Percentiles rank a stretch among this genome's conserved stretches.
Evolutionary conservation across 2,888 invertebrate genomes (phyloP).

Genomic region (Crossocerus cetratus): DNA sequence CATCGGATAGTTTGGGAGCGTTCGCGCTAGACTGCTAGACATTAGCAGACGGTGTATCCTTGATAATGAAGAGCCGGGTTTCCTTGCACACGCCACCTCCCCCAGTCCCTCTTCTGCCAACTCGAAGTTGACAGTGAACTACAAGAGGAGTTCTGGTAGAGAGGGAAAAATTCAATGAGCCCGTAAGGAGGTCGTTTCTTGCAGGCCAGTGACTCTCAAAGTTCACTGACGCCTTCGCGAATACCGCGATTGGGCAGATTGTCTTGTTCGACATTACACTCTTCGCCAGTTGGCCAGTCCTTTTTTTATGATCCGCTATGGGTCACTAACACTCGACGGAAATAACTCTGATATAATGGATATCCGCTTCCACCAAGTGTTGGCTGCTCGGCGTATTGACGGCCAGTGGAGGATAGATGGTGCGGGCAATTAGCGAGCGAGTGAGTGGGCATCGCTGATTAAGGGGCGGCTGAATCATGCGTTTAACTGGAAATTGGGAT

Average conservation of each 20-base stretch:
- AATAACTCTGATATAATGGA: not conserved
- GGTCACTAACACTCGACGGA: not conserved
- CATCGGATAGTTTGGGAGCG: constrained; percentile 29
- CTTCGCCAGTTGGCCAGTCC: not conserved
- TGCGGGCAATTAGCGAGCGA: constrained; percentile 1
- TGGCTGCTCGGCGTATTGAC: not conserved
- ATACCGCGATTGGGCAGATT: constrained; percentile 49
- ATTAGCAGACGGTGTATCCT: constrained; percentile 40
- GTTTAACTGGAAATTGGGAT: not conserved
- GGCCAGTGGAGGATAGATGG: not conserved
- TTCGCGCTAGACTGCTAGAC: constrained; percentile 20
- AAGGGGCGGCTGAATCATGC: not conserved
- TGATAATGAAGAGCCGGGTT: constrained; percentile 42
- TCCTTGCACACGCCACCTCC: constrained; percentile 34
- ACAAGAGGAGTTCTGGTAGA: constrained; percentile 54
- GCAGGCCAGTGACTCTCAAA: constrained; percentile 62
- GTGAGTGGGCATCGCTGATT: not conserved
- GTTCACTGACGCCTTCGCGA: constrained; percentile 59
- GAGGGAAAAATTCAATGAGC: constrained; percentile 65
- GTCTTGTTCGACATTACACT: constrained; percentile 30
- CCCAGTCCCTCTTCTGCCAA: constrained; percentile 11
- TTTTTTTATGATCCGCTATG: not conserved
- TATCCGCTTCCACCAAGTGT: not conserved
- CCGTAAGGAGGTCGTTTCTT: constrained; percentile 62
- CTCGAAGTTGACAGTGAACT: constrained; percentile 60